phyloP scores from a whole-genome alignment of 2,797 vertebrate genomes.

The Stomatorhinus walkeri region DNA sequence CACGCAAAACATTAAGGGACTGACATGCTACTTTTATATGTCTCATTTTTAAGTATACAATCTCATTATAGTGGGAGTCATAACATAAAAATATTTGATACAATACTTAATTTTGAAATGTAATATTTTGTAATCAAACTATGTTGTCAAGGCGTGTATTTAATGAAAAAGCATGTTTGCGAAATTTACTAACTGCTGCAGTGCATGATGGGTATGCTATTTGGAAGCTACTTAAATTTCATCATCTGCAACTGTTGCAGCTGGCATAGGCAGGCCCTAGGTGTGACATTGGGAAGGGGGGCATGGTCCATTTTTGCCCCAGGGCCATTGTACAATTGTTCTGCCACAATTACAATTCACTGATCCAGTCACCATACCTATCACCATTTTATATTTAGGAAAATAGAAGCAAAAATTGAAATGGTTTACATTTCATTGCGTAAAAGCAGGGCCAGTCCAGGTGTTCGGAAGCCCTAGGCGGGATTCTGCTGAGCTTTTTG shows the following conservation, averaged over 20 bases:
- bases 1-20: neutral
- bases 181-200: neutral
- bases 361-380: neutral
- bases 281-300: neutral
- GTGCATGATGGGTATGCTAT: neutral
- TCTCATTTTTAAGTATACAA: neutral
- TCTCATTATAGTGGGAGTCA: neutral
- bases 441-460: neutral
- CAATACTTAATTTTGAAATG: neutral
- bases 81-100: neutral
- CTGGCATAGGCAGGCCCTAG: neutral
- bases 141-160: neutral
- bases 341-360: neutral
- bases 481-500: neutral
- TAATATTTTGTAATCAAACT: neutral
- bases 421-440: neutral
- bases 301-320: neutral
- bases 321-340: neutral
- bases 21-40: neutral
- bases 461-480: neutral
- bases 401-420: neutral
- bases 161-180: neutral
- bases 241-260: neutral
- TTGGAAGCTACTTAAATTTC: neutral
- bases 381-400: neutral